Evolutionary conservation across 2,113 vertebrate genomes (phyloP), one percentile per base, ranked within the genome.

Genomic region (Telmatochromis sp.): DNA sequence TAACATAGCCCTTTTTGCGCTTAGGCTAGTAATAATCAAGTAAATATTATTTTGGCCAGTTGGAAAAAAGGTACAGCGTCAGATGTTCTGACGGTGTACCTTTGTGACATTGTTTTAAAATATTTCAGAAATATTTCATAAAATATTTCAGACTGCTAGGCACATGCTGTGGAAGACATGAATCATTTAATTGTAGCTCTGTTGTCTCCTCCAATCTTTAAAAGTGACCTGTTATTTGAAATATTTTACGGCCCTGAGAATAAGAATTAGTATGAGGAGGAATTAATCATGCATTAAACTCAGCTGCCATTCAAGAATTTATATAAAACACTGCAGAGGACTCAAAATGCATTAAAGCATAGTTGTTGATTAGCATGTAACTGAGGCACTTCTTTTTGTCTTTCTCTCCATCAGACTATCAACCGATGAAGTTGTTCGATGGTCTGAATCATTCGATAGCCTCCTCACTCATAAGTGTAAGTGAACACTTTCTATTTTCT

Each of bases 401-500:
- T 63, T 60, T 81, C 23, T 86, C 35, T 87, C 23, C 88, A n/a
- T 57, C 82, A 97, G 96, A 88, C 83, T 97, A 15, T 96, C 96
- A 7, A 96, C 94, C 45, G 96, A 97, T 31, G 96, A 97, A 81
- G 96, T 97, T 6, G 93, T 94, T 17, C 94, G 88, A 89, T 97
- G 96, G 96, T 94, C 96, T 3, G 95, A 97, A 23, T 97, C 96
- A 0, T 96, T 97, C 73, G 95, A 97, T 86, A 51, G 91, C 35
- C 95, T 97, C 54, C 93, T 97, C 15, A 91, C 94, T 15, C 93
- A 96, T 85, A 96, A 97, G 91, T 94, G 96, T 97, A 96, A 97
- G 96, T 95, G 5, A 15, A 80, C 9, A 10, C 26, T 80, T 86
- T 80, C 7, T 55, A 3, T 83, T 33, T 78, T 86, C 83, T 40